A percentile compares a stretch with the other conserved stretches of the same genome.
Evolutionary conservation across 2,888 invertebrate genomes (phyloP).

Genomic region (Crocallis elinguaria): DNA sequence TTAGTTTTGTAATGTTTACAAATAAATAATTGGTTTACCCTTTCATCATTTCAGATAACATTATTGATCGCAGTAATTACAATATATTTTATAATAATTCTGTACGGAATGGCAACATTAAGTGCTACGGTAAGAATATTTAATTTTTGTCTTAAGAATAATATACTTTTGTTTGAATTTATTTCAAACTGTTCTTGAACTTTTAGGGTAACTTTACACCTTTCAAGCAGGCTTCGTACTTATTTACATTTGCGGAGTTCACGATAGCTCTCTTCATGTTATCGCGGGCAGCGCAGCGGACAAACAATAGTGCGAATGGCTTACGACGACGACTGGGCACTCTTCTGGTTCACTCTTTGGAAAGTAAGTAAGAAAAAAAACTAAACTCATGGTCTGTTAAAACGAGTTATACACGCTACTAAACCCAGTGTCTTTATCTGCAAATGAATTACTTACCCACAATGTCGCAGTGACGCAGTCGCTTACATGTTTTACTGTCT

Average conservation of each 20-base stretch:
- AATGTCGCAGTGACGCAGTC: too few species aligned
- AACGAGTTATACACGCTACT: too few species aligned
- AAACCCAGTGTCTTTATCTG: too few species aligned
- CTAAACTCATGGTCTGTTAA: too few species aligned
- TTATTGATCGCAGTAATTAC: slow-evolving; percentile 42
- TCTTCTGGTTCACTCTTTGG: slow-evolving; percentile 40
- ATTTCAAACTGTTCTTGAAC: too few species aligned
- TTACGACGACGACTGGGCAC: slow-evolving; percentile 44
- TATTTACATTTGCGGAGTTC: slow-evolving; percentile 33
- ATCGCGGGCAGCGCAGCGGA: slow-evolving; percentile 46
- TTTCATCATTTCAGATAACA: slow-evolving; percentile 53
- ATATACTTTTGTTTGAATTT: too few species aligned
- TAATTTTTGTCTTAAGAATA: background rate
- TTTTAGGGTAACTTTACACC: slow-evolving; percentile 33
- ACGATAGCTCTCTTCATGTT: slow-evolving; percentile 41
- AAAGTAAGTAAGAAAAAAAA: slow-evolving; percentile 37
- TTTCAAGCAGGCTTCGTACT: slow-evolving; percentile 7
- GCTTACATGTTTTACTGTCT: too few species aligned
- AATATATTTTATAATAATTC: slow-evolving; percentile 41
- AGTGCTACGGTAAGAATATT: slow-evolving; percentile 39
- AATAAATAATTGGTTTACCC: too few species aligned
- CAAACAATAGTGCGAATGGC: slow-evolving; percentile 40
- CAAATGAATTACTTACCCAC: too few species aligned
- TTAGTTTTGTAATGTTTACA: too few species aligned
- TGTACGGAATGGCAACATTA: slow-evolving; percentile 35